Evolutionary conservation across 2,113 vertebrate genomes (phyloP).

Genomic region (Channa argus): DNA sequence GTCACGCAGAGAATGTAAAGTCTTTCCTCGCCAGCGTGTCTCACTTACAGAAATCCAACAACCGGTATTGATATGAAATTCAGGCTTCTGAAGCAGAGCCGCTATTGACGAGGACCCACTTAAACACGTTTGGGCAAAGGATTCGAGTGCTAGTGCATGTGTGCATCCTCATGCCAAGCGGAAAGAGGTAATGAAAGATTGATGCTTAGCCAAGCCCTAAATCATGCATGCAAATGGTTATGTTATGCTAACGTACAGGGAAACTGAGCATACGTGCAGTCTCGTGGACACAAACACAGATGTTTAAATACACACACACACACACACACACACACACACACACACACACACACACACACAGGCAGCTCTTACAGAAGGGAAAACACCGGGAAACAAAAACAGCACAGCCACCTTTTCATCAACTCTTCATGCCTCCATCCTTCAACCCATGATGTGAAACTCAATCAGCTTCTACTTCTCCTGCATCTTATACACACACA

Average conservation of each 20-base stretch:
- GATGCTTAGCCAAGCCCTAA: slow-evolving; percentile 56
- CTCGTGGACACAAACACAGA: slow-evolving; percentile 8
- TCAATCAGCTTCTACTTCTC: no score
- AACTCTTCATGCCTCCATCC: no score
- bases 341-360: no score
- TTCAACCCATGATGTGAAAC: neutral
- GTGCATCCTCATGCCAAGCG: slow-evolving; percentile 25
- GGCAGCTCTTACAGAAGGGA: no score
- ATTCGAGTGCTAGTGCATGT: slow-evolving; percentile 16
- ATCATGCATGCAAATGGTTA: slow-evolving; percentile 67
- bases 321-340: no score
- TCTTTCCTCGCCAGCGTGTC: slow-evolving; percentile 1
- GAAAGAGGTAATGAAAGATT: slow-evolving; percentile 57
- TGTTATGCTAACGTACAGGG: slow-evolving; percentile 50
- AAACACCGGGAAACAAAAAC: no score
- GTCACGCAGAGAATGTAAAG: neutral
- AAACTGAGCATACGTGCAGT: neutral
- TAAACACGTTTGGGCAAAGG: slow-evolving; percentile 40
- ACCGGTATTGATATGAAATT: neutral
- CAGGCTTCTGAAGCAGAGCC: neutral
- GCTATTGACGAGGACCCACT: slow-evolving; percentile 41
- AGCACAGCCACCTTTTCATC: no score
- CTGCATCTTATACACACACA: no score
- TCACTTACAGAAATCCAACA: slow-evolving; percentile 26
- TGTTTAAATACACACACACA: slow-evolving; percentile 5